Evolutionary conservation across 2,888 invertebrate genomes (phyloP), one percentile per base, ranked within the genome.

Genomic region (Apodemia duryi): DNA sequence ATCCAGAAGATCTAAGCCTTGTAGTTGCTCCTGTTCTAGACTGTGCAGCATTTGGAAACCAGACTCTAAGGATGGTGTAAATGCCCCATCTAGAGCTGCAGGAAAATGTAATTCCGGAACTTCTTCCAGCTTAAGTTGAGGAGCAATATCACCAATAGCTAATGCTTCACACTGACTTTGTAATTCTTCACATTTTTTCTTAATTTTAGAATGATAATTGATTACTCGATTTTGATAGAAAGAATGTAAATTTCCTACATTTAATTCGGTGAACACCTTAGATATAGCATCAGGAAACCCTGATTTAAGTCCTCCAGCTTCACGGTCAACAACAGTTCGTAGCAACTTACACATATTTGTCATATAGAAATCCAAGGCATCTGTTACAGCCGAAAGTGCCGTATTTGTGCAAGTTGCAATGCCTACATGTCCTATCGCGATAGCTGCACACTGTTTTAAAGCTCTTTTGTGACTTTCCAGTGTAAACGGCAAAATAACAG

Each of bases 41-140:
- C 93, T 94, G 64, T 94, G 94, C 67, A 94, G 83, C 94, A 94
- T 94, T 81, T 94, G 94, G 75, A 94, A 94, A 1, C 94, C 94
- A 46, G 94, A 93, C 74, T 94, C 94, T 46, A 94, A 81, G 10
- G 94, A 94, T 0, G 94, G 93, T 63, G 93, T 93, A 65, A 92
- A 93, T 0, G 91, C 83, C 10, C 88, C 91, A 74, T 91, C 92
- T 49, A 92, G 73, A 2, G 87, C 92, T 28, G 92, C 91, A 0
- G 93, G 92, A 66, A 93, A 93, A 74, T 93, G 93, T 63, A 93
- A 75, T 70, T 93, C 92, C 0, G 93, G 93, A 0, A 93, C 91
- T 71, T 91, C 91, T 73, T 88, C 88, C n/a, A 91, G 74, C 68
- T 87, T 92, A 68, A 87, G 74, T 62, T 85, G 86, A 28, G 88